phyloP scores from a whole-genome alignment of 2,113 vertebrate species.

The Megaleporinus macrocephalus region DNA sequence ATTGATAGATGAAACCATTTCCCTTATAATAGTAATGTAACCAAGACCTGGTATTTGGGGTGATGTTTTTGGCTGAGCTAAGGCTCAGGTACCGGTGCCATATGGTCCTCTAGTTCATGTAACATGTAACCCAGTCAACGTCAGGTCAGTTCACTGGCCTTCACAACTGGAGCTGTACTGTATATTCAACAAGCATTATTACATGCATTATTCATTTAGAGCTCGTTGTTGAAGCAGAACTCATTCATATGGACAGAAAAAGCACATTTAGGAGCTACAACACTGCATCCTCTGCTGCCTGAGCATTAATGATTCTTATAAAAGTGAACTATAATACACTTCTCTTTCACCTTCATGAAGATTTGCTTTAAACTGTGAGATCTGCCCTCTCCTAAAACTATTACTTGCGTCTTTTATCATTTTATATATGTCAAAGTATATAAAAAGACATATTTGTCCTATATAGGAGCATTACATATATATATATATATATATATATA shows the following conservation, averaged over 20 bases:
- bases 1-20: too few species aligned
- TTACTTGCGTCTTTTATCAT: too few species aligned
- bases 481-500: too few species aligned
- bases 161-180: constrained; percentile 10
- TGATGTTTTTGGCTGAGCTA: background rate
- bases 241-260: constrained; percentile 37
- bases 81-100: background rate
- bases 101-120: background rate
- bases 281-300: background rate
- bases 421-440: too few species aligned
- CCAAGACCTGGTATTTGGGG: background rate
- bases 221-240: constrained; percentile 1
- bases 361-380: too few species aligned
- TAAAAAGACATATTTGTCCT: too few species aligned
- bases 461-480: too few species aligned
- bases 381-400: too few species aligned
- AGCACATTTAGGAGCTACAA: background rate
- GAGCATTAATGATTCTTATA: background rate
- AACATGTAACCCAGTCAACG: background rate
- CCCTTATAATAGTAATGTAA: too few species aligned
- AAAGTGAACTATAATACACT: too few species aligned
- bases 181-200: constrained; percentile 31
- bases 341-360: too few species aligned
- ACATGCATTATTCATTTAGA: constrained; percentile 33
- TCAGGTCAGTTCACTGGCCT: background rate